A percentile compares a stretch with the other conserved stretches of the same genome.
These are phyloP conservation scores for Penaeus japonicus DNA, from an alignment of 1,140 invertebrate species.

Conservation along the genomic window DNA sequence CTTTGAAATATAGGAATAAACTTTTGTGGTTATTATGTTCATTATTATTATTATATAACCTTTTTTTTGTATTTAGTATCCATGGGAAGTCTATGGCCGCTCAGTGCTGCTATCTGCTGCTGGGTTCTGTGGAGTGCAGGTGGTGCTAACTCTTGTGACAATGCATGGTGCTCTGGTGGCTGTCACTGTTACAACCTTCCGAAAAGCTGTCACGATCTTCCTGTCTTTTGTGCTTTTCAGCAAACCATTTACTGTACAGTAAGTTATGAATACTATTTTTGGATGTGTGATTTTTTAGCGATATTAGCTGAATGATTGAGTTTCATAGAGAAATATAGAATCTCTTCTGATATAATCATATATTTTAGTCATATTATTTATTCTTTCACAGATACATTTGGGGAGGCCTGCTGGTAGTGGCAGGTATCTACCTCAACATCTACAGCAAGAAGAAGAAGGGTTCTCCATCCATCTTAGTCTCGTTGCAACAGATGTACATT, in stretches of 20 bases:
- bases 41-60: background rate
- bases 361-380: slow-evolving; percentile 21
- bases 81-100: slow-evolving; percentile 82
- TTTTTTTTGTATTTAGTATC: slow-evolving; percentile 67
- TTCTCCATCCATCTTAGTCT: slow-evolving; percentile 16
- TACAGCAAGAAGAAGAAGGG: slow-evolving; percentile 34
- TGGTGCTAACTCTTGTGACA: slow-evolving; percentile 87
- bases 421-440: slow-evolving; percentile 87
- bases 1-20: background rate
- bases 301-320: background rate
- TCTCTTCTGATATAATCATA: background rate
- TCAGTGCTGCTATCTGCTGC: slow-evolving; percentile 85
- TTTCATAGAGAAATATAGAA: background rate
- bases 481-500: slow-evolving; percentile 33
- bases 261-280: slow-evolving; percentile 66
- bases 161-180: slow-evolving; percentile 88
- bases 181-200: slow-evolving; percentile 79
- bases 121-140: slow-evolving; percentile 91
- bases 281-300: slow-evolving; percentile 34
- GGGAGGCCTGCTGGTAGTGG: slow-evolving; percentile 84
- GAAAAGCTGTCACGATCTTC: slow-evolving; percentile 91
- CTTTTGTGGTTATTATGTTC: background rate
- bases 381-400: slow-evolving; percentile 80
- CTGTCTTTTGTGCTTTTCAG: slow-evolving; percentile 92
- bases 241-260: slow-evolving; percentile 94